Evolutionary conservation across 2,113 vertebrate species (phyloP), one percentile per base, ranked within the genome.

Genomic region (Cathartes aura): DNA sequence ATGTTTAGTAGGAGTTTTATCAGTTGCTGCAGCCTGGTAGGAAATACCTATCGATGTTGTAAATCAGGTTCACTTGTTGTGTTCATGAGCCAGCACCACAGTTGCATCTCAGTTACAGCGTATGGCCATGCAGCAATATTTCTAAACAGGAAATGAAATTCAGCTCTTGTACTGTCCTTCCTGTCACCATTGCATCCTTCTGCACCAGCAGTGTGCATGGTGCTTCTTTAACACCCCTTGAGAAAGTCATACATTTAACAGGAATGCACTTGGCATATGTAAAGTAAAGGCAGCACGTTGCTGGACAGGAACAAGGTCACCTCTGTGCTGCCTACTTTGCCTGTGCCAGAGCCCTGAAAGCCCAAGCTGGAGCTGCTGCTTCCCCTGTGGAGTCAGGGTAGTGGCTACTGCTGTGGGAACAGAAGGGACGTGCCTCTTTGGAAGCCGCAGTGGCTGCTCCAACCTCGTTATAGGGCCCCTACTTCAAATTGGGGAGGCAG

Each of bases 111-210:
- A 22, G 66, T 89, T 94, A n/a, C 45, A 68, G 43, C 86, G 36
- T 93, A 43, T 89, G 89, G 55, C 80, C 64, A 66, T 9, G 24
- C 59, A 96, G 80, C 22, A 91, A 2, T 18, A 3, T 82, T 82
- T 91, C 56, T 90, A 72, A 76, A 89, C 40, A 97, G 82, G 90
- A 97, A 92, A 73, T 26, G 34, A 70, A 79, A 80, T 82, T 62
- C 84, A 91, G 59, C 34, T 47, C 36, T 74, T 95, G 70, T 89
- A 21, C 58, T 47, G 11, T 12, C 89, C 42, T 74, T 53, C 53
- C 43, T 87, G 19, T 30, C 20, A 12, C 29, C 60, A 15, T 50
- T 85, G 16, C 85, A 15, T 76, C 47, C 27, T 59, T 67, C 89
- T 82, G 58, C n/a, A 60, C 21, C 34, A 79, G 36, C 80, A 86